Percentiles rank a stretch among this genome's conserved stretches.
Conservation (phyloP, 2,113 vertebrate genomes). For the Peromyscus polionotus region DNA sequence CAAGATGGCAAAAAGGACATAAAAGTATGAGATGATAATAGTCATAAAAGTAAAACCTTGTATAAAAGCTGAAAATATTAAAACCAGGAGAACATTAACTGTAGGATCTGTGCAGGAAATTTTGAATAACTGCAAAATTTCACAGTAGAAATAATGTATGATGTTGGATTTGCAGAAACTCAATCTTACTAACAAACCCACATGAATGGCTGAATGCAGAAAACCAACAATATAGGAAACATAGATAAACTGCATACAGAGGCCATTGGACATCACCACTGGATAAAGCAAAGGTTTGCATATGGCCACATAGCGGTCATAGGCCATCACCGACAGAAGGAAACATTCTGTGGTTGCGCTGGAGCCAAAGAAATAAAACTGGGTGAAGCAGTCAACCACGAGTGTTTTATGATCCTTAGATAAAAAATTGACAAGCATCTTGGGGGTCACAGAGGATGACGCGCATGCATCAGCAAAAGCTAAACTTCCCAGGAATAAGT, state of each 20-base stretch:
- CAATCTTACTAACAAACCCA: conserved; percentile 80
- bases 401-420: conserved; percentile 40
- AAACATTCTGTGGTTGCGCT: conserved; percentile 80
- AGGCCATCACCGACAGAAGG: conserved; percentile 77
- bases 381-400: conserved; percentile 56
- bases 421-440: conserved; percentile 71
- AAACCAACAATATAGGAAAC: conserved; percentile 73
- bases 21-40: conserved; percentile 73
- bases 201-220: conserved; percentile 72
- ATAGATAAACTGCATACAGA: conserved; percentile 48
- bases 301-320: conserved; percentile 77
- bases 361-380: conserved; percentile 77
- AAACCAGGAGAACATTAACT: conserved; percentile 66
- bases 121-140: conserved; percentile 77
- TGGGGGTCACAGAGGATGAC: conserved; percentile 71
- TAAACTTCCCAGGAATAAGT: conserved; percentile 65
- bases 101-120: conserved; percentile 76
- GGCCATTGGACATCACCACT: conserved; percentile 63
- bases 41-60: conserved; percentile 62
- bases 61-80: conserved; percentile 72
- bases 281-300: conserved; percentile 78
- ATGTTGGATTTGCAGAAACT: conserved; percentile 83
- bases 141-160: conserved; percentile 80
- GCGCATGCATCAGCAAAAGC: conserved; percentile 69
- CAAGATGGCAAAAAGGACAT: conserved; percentile 43